phyloP scores from a whole-genome alignment of 2,888 invertebrate genomes.

The Idaea biselata region DNA sequence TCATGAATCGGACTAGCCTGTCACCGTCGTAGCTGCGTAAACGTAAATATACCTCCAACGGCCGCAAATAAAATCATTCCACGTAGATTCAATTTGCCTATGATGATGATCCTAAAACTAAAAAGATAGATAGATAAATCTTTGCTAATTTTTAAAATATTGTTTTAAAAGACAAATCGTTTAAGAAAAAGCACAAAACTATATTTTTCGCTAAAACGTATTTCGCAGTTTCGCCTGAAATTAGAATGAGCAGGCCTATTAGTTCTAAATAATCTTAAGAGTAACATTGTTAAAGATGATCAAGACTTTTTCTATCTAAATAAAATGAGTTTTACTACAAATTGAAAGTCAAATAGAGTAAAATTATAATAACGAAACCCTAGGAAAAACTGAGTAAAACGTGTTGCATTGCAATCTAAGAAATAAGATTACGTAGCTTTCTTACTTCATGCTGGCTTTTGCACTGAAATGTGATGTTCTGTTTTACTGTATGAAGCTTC shows the following conservation, averaged over 20 bases:
- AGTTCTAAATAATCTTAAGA: background rate
- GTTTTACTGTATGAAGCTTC: background rate
- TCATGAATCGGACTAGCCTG: too few relatives aligned
- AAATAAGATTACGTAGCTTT: slow-evolving; percentile 18
- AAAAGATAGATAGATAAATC: too few relatives aligned
- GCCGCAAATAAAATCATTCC: too few relatives aligned
- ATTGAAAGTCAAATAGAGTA: slow-evolving; percentile 17
- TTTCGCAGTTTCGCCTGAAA: background rate
- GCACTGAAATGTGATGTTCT: slow-evolving; percentile 4
- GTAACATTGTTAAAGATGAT: background rate
- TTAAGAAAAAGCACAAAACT: too few relatives aligned
- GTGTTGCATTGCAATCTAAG: slow-evolving; percentile 21
- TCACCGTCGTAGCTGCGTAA: too few relatives aligned
- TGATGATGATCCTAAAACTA: too few relatives aligned
- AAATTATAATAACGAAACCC: slow-evolving; percentile 25
- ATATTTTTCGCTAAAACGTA: too few relatives aligned
- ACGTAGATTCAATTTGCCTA: too few relatives aligned
- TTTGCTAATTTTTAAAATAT: too few relatives aligned
- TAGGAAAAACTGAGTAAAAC: slow-evolving; percentile 9
- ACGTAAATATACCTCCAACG: too few relatives aligned
- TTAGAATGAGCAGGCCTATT: background rate
- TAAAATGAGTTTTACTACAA: background rate
- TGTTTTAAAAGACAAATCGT: too few relatives aligned
- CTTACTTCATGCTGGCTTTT: slow-evolving; percentile 10
- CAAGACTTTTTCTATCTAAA: background rate